phyloP scores from a whole-genome alignment of 2,888 invertebrate species.

The Odontothrips loti region DNA sequence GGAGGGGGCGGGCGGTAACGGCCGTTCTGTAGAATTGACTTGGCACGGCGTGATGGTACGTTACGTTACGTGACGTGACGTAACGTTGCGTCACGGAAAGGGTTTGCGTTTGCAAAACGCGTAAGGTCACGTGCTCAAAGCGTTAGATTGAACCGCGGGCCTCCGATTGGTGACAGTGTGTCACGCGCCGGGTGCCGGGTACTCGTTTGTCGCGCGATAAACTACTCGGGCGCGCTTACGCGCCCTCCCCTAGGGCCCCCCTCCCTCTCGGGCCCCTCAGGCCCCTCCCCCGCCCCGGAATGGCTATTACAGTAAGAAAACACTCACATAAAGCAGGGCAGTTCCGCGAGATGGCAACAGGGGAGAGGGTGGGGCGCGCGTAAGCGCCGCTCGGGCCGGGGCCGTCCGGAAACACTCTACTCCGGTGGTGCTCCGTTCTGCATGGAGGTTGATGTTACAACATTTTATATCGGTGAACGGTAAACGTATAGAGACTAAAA shows the following conservation, averaged over 20 bases:
- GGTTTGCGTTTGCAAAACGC: background rate
- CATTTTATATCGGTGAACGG: too few relatives aligned
- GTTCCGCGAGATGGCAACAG: constrained; percentile 16
- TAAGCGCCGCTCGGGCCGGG: too few relatives aligned
- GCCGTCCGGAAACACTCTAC: too few relatives aligned
- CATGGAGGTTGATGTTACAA: too few relatives aligned
- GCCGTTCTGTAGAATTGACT: constrained; percentile 22
- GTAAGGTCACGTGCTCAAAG: too few relatives aligned
- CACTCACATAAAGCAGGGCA: constrained; percentile 23
- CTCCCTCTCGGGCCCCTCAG: background rate
- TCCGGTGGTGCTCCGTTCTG: too few relatives aligned
- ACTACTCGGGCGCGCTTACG: too few relatives aligned
- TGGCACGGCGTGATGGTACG: background rate
- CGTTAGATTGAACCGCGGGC: background rate
- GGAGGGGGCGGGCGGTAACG: background rate
- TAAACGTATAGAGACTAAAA: too few relatives aligned
- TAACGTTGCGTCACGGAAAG: too few relatives aligned
- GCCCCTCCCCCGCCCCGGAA: background rate
- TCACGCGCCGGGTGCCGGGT: background rate
- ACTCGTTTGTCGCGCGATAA: too few relatives aligned
- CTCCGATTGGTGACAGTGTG: background rate
- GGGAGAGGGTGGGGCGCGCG: background rate
- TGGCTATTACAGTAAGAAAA: constrained; percentile 25
- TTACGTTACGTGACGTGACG: too few relatives aligned
- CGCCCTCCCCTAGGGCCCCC: too few relatives aligned